Conservation (phyloP, 2,888 invertebrate genomes). For the Podotricha telesiphe region DNA sequence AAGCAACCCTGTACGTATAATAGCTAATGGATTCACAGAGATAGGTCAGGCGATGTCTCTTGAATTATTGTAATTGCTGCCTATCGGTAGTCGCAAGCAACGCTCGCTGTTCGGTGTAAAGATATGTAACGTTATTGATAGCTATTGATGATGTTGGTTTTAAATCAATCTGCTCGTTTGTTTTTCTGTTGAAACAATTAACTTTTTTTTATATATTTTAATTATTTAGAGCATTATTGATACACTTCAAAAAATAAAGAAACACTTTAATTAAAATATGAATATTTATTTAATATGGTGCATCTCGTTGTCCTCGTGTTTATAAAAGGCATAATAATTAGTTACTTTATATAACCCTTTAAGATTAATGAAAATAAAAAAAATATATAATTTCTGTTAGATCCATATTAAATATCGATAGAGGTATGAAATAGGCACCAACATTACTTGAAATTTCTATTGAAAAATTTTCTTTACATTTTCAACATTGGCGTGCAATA, state of each 20-base stretch:
- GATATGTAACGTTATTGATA: slow-evolving; percentile 27
- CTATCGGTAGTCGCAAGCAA: slow-evolving; percentile 44
- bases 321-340: no score
- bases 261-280: no score
- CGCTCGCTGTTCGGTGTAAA: slow-evolving; percentile 27
- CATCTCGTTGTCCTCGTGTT: no score
- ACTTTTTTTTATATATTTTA: neutral
- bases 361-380: no score
- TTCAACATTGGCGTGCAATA: neutral
- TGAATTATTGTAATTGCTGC: slow-evolving; percentile 68
- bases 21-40: slow-evolving; percentile 60
- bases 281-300: no score
- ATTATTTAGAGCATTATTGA: no score
- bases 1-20: slow-evolving; percentile 45
- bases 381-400: neutral
- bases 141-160: slow-evolving; percentile 14
- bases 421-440: no score
- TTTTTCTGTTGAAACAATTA: neutral
- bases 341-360: no score
- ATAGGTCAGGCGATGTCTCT: slow-evolving; percentile 59
- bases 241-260: no score
- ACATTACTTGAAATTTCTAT: neutral
- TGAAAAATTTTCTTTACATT: neutral
- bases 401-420: neutral
- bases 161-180: neutral